Percentiles rank a stretch among this genome's conserved stretches.
Conservation (phyloP, 1,140 invertebrate genomes). For the Papilio aristodemus region DNA sequence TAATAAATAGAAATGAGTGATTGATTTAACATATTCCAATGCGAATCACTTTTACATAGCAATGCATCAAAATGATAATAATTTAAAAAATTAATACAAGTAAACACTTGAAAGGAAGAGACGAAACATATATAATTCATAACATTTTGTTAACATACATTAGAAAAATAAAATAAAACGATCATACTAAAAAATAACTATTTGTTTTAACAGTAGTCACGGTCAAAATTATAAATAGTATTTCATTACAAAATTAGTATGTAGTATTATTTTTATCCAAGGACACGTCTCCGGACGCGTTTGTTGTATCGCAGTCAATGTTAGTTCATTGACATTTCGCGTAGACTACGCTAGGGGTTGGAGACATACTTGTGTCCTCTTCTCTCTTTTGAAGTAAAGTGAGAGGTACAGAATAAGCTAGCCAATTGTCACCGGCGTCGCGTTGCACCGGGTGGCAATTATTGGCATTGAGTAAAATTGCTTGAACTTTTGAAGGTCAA, state of each 20-base stretch:
- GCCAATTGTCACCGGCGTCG: constrained; percentile 65
- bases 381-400: constrained; percentile 42
- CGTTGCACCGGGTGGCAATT: constrained; percentile 70
- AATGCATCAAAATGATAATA: not conserved
- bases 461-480: constrained; percentile 62
- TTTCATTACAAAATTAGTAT: constrained; percentile 39
- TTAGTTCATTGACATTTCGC: constrained; percentile 76
- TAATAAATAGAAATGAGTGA: not conserved
- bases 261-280: constrained; percentile 50
- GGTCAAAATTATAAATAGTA: not conserved
- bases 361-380: constrained; percentile 41
- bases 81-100: not conserved
- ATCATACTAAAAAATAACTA: too few relatives aligned
- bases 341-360: constrained; percentile 63
- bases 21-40: not conserved
- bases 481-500: constrained; percentile 76
- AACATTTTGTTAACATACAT: too few relatives aligned
- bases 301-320: constrained; percentile 62
- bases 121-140: too few relatives aligned
- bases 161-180: too few relatives aligned
- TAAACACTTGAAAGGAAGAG: too few relatives aligned
- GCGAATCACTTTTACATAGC: constrained; percentile 7
- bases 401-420: constrained; percentile 48
- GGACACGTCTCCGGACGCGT: constrained; percentile 50
- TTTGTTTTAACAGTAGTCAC: not conserved